These are phyloP conservation scores for Sceloporus undulatus DNA, from an alignment of 2,113 vertebrate genomes.

Conservation along the genomic window DNA sequence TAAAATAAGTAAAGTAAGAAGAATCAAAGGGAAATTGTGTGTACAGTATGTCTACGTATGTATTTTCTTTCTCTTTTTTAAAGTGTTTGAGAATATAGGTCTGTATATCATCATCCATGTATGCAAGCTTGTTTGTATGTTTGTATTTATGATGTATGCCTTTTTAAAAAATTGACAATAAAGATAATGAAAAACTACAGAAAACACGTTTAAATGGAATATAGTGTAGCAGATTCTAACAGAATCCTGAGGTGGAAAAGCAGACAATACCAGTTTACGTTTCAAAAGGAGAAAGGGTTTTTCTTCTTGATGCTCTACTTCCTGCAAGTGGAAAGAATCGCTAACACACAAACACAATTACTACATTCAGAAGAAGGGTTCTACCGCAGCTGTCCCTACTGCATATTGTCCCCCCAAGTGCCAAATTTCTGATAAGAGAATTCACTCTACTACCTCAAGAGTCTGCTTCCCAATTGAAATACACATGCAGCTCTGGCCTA, in stretches of 20 bases:
- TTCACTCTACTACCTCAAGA: not conserved
- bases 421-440: not conserved
- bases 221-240: not conserved
- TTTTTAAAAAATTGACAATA: no score
- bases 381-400: not conserved
- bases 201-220: not conserved
- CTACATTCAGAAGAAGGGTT: not conserved
- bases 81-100: no score
- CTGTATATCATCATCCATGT: no score
- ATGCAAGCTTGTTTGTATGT: no score
- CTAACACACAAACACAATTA: not conserved
- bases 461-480: not conserved
- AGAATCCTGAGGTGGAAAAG: not conserved
- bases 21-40: no score
- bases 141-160: no score
- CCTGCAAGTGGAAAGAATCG: not conserved
- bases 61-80: no score
- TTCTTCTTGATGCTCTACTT: not conserved
- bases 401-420: not conserved
- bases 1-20: no score
- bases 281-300: not conserved
- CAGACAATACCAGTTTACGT: not conserved
- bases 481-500: not conserved
- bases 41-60: no score
- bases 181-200: no score